Evolutionary conservation across 2,113 vertebrate genomes (phyloP).

Genomic region (Chloroceryle aenea): DNA sequence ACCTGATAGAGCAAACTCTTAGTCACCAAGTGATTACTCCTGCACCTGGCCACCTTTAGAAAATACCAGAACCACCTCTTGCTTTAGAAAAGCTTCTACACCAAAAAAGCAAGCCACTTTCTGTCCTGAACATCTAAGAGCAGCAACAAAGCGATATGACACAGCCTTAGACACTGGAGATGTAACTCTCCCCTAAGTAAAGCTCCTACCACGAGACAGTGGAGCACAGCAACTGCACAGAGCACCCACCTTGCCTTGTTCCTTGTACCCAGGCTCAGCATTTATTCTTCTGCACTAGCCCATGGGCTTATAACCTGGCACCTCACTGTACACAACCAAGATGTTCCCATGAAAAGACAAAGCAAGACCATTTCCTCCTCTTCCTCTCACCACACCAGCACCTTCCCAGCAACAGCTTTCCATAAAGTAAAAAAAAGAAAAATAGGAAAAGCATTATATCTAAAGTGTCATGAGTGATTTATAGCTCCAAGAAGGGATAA

Average conservation of each 20-base stretch:
- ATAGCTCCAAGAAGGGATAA: constrained; percentile 22
- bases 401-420: neutral
- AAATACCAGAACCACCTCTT: neutral
- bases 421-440: neutral
- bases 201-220: neutral
- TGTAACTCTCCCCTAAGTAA: neutral
- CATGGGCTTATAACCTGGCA: neutral
- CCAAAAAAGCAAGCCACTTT: neutral
- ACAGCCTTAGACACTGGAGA: neutral
- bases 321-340: neutral
- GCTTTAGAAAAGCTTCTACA: neutral
- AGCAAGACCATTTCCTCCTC: neutral
- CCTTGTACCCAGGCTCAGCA: neutral
- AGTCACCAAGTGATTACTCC: neutral
- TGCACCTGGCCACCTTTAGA: neutral
- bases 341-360: neutral
- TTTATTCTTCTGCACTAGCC: neutral
- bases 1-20: neutral
- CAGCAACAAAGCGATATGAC: neutral
- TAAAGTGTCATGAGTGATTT: constrained; percentile 46
- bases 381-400: neutral
- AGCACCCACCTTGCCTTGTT: neutral
- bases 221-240: neutral
- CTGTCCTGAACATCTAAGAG: neutral
- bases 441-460: neutral